Evolutionary conservation across 2,113 vertebrate genomes (phyloP).

Genomic region (Cochlearius cochlearius): DNA sequence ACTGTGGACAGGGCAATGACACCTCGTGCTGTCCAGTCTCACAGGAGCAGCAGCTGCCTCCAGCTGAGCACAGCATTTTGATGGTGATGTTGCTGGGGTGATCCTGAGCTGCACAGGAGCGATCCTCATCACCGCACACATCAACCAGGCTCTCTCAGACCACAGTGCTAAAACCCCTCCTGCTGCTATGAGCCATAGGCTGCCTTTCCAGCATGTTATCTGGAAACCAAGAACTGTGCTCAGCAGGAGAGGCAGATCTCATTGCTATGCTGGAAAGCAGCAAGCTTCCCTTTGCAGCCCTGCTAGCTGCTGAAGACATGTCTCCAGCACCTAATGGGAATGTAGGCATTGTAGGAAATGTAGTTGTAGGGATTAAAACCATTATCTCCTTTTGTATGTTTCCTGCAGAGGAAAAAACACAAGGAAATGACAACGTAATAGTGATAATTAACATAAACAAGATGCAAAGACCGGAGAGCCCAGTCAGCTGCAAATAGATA

Average conservation of each 20-base stretch:
- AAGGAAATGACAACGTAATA: not conserved
- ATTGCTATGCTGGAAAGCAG: not conserved
- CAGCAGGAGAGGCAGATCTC: not conserved
- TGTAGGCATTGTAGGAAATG: not conserved
- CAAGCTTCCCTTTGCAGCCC: not conserved
- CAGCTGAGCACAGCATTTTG: fast-evolving
- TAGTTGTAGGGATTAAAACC: not conserved
- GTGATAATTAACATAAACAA: not conserved
- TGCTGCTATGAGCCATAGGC: not conserved
- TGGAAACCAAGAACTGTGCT: not conserved
- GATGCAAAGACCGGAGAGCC: not conserved
- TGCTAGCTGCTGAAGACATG: not conserved
- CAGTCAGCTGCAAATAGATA: not conserved
- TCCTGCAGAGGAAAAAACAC: not conserved
- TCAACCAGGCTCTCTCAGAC: not conserved
- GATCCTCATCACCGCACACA: not conserved
- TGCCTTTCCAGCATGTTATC: not conserved
- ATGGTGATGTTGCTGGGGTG: not conserved
- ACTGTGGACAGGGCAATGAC: fast-evolving
- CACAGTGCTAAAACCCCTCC: not conserved
- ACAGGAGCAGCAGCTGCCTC: not conserved
- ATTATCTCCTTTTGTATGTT: not conserved
- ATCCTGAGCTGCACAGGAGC: not conserved
- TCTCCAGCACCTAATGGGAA: not conserved
- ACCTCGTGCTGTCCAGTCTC: fast-evolving